phyloP scores from a whole-genome alignment of 1,140 invertebrate species.

The Pseudomyrmex concolor region DNA sequence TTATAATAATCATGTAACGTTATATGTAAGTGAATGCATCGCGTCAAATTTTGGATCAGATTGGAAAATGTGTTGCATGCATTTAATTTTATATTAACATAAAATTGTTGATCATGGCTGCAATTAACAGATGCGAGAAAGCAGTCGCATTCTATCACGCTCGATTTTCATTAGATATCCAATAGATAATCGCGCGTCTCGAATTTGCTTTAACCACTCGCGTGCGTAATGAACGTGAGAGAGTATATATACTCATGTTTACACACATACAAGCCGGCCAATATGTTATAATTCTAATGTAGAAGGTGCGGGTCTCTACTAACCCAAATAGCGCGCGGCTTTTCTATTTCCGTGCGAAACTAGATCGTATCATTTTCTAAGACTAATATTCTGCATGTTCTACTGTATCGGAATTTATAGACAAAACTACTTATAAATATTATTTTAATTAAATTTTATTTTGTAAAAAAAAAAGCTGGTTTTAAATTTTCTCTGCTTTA shows the following conservation, averaged over 20 bases:
- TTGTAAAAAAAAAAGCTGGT: too few relatives aligned
- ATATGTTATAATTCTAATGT: slow-evolving; percentile 48
- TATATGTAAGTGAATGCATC: too few relatives aligned
- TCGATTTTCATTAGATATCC: slow-evolving; percentile 33
- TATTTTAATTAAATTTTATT: too few relatives aligned
- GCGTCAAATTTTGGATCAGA: too few relatives aligned
- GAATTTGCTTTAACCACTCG: neutral
- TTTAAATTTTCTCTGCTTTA: too few relatives aligned
- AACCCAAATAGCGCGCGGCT: slow-evolving; percentile 26
- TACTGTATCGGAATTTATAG: too few relatives aligned
- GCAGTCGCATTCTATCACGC: slow-evolving; percentile 28
- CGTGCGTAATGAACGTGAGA: slow-evolving; percentile 34
- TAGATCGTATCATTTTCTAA: slow-evolving; percentile 19
- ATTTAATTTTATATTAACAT: neutral
- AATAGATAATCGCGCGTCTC: slow-evolving; percentile 19
- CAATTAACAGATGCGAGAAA: slow-evolving; percentile 26
- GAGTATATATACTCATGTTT: too few relatives aligned
- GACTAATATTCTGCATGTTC: too few relatives aligned
- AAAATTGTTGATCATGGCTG: slow-evolving; percentile 3
- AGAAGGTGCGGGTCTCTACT: slow-evolving; percentile 5
- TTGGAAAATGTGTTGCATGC: neutral
- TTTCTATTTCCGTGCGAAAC: slow-evolving; percentile 24
- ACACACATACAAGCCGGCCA: neutral
- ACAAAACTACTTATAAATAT: too few relatives aligned
- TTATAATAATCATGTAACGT: too few relatives aligned